Base-by-base conservation (phyloP, 2,113 vertebrate species). In the Pelusios castaneus region DNA sequence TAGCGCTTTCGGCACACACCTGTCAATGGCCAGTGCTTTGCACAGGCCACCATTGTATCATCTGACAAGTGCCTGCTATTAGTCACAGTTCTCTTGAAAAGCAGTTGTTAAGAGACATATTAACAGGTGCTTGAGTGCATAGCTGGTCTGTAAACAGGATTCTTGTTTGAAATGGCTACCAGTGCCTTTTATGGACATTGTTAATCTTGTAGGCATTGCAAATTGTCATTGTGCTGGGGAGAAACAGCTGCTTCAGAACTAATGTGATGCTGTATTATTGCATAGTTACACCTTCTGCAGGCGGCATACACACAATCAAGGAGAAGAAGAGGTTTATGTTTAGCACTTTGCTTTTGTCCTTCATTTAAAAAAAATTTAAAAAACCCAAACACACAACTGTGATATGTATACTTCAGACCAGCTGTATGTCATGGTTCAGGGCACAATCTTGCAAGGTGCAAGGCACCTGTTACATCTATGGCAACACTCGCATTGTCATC, bases 31-130 rank as follows among this genome's bases (percentile, higher is more conserved):
- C 85, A 89, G 82, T 96, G 95, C 93, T 24, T 94, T 96, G 96
- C 97, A 97, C 96, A 98, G 97, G 94, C 94, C 89, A 92, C 96
- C 96, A 98, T 98, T 98, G 97, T 98, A 97, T 95, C 91, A 89
- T 89, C 94, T 97, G 98, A 97, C 98, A 98, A 98, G 97, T 97
- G 97, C 97, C 97, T 79, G 94, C 97, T 97, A 98, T 98, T 98
- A 97, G 97, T 97, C 96, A 97, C 96, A 97, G 96, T 94, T 96
- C 96, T 96, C 96, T 97, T 97, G 97, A 97, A 97, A 98, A 97
- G 97, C 97, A 98, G 97, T 98, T 98, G 98, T 98, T 98, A 97
- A 97, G 97, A 98, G 97, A 97, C 96, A 96, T 97, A 97, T 97
- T 97, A 98, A 98, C 98, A 98, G 98, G 98, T 98, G 98, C 97